Evolutionary conservation across 2,888 invertebrate genomes (phyloP), one percentile per base, ranked within the genome.

Genomic region (Loripinus fragilis): DNA sequence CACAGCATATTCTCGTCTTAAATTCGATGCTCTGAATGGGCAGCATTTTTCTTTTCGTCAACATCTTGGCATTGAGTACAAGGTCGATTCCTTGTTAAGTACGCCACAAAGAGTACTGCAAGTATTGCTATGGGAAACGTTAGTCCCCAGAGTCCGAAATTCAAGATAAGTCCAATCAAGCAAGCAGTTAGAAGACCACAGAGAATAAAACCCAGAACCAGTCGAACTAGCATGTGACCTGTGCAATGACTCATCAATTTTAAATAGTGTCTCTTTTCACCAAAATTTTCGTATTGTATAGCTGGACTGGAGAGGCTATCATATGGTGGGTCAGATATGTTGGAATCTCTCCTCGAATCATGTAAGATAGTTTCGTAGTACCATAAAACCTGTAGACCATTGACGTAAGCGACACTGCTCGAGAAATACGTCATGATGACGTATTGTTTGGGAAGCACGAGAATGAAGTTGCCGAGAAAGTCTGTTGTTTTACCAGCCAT

Each of bases 361-460:
- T n/a, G n/a, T n/a, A n/a, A n/a, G n/a, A n/a, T n/a, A n/a, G 50
- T 71, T 1, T 79, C 81, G 70, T 80, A 78, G 73, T 85, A 88
- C 86, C 85, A 87, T 0, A 80, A 83, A 10, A 88, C 86, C 48
- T 88, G 88, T 12, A 86, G 48, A 20, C 84, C 86, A 71, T 87
- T 87, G 25, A 86, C 48, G 48, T 79, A 87, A 25, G 83, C 86
- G 0, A 87, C 85, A 33, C 83, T 81, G 41, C 84, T 85, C 12
- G 88, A 86, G 78, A 86, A 88, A 68, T 87, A 88, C 15, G 67
- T 60, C 87, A 87, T 87, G 30, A 87, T 77, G 41, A 86, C 80
- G 65, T 86, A 88, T 50, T 87, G 88, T 3, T 86, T 23, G 0
- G 88, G 88, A 69, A 88, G 64, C 1, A 84, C 78, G 8, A 88